A percentile compares a stretch with the other conserved stretches of the same genome.
These are phyloP conservation scores for Aspiorhynchus laticeps DNA, from an alignment of 2,113 vertebrate species.

Conservation along the genomic window DNA sequence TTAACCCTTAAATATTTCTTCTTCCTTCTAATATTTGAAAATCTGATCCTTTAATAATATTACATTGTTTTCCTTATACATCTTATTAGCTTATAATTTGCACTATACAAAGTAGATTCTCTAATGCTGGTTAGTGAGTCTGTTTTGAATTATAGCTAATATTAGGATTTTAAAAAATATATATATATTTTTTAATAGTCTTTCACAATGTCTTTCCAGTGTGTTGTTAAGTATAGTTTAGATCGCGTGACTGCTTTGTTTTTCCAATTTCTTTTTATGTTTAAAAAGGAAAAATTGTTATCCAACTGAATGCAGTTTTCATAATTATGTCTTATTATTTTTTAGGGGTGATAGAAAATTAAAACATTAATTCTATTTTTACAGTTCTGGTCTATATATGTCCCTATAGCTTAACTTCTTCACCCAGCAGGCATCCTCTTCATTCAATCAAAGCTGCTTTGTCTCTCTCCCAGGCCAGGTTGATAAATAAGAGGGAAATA, in stretches of 20 bases:
- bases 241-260: not conserved
- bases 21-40: no score
- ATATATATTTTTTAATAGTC: not conserved
- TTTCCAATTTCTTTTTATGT: not conserved
- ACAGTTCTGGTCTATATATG: not conserved
- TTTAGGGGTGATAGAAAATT: not conserved
- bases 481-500: slow-evolving; percentile 69
- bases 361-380: slow-evolving; percentile 24
- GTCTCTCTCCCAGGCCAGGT: slow-evolving; percentile 53
- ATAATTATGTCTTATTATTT: not conserved
- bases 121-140: not conserved
- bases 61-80: not conserved
- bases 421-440: not conserved
- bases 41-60: not conserved
- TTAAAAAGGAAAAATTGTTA: not conserved
- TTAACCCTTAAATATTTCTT: no score
- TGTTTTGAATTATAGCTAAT: not conserved
- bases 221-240: not conserved
- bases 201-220: not conserved
- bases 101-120: not conserved
- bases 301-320: not conserved
- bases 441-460: slow-evolving; percentile 34
- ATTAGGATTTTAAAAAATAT: not conserved
- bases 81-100: not conserved
- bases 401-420: not conserved